Percentiles rank a stretch among this genome's conserved stretches.
Evolutionary conservation across 1,140 invertebrate species (phyloP).

Genomic region (Galleria mellonella): DNA sequence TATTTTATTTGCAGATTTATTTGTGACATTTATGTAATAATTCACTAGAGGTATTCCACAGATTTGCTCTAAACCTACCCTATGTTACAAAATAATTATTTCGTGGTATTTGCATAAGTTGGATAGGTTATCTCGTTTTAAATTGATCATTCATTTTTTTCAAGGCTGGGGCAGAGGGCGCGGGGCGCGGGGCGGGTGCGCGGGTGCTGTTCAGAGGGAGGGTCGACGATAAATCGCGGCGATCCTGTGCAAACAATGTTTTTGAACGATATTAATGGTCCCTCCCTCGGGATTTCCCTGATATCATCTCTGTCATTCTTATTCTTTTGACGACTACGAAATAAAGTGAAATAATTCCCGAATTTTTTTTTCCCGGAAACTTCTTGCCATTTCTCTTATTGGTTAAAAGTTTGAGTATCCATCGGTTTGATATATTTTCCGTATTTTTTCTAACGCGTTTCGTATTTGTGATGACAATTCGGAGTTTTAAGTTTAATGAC

Average conservation of each 20-base stretch:
- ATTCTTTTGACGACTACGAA: conserved; percentile 45
- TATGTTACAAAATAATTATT: not conserved
- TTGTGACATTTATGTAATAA: too few species aligned
- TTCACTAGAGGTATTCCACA: too few species aligned
- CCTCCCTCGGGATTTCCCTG: conserved; percentile 22
- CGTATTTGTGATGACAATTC: too few species aligned
- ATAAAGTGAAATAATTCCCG: conserved; percentile 26
- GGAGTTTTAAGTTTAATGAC: too few species aligned
- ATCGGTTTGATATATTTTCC: not conserved
- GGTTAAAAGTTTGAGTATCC: too few species aligned
- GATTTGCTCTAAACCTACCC: too few species aligned
- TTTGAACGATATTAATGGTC: conserved; percentile 61
- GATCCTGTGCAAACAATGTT: conserved; percentile 60
- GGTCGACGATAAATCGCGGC: conserved; percentile 45
- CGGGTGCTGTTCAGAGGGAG: not conserved
- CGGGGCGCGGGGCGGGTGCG: not conserved
- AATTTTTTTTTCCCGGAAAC: conserved; percentile 9
- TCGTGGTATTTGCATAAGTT: not conserved
- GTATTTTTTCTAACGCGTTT: too few species aligned
- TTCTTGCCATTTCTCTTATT: too few species aligned
- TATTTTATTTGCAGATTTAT: too few species aligned
- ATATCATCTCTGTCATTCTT: conserved; percentile 42
- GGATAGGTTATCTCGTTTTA: not conserved
- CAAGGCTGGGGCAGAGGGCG: not conserved
- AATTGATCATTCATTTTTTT: conserved; percentile 1